Evolutionary conservation across 1,140 invertebrate species (phyloP).

Genomic region (Saccostrea echinata): DNA sequence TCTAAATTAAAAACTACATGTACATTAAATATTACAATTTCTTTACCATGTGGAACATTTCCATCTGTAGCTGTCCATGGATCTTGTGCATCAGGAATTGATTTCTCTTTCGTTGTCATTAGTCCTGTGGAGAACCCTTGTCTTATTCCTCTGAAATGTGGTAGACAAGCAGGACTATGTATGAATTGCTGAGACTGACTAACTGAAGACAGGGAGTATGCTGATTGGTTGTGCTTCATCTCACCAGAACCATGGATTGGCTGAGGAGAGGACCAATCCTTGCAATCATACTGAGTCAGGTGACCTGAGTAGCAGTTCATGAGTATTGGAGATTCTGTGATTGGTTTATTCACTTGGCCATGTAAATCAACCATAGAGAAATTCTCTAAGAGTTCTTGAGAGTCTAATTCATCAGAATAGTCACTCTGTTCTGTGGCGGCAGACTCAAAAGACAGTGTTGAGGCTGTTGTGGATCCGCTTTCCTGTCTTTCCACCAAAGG

Average conservation of each 20-base stretch:
- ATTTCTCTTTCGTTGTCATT: conserved; percentile 73
- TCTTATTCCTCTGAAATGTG: conserved; percentile 70
- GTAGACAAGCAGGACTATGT: conserved; percentile 69
- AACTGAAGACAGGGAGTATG: conserved; percentile 73
- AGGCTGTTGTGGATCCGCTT: conserved; percentile 66
- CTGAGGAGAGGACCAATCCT: conserved; percentile 77
- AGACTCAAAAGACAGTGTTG: conserved; percentile 89
- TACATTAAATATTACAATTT: background rate
- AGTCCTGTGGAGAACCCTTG: conserved; percentile 80
- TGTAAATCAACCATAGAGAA: conserved; percentile 92
- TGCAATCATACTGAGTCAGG: conserved; percentile 88
- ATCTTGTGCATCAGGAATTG: background rate
- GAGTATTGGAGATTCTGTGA: conserved; percentile 92
- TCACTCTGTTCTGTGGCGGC: conserved; percentile 84
- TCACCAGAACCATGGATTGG: conserved; percentile 54
- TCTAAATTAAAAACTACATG: background rate
- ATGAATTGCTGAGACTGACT: conserved; percentile 67
- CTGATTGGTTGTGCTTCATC: conserved; percentile 68
- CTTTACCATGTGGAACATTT: background rate
- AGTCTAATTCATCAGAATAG: conserved; percentile 48
- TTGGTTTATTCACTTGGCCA: conserved; percentile 96
- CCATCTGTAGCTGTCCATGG: conserved; percentile 21
- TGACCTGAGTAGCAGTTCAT: conserved; percentile 97
- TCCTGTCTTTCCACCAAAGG: conserved; percentile 47
- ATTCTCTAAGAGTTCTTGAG: conserved; percentile 62